Conservation (phyloP, 1,140 invertebrate species). For the Bombus superbus region DNA sequence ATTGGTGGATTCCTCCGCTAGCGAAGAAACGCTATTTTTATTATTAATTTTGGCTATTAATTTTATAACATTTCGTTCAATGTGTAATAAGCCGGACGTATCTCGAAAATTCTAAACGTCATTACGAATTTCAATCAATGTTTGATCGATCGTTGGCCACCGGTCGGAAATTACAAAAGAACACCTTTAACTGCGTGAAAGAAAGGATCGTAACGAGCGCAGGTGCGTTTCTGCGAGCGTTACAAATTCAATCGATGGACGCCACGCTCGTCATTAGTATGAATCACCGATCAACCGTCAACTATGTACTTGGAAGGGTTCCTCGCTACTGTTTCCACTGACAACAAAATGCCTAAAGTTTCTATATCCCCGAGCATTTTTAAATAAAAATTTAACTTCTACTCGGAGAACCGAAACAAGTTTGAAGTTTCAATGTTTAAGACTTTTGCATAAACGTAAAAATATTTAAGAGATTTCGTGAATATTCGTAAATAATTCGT, state of each 20-base stretch:
- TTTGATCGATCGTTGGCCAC: not conserved
- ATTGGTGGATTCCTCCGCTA: not conserved
- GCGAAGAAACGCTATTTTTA: not conserved
- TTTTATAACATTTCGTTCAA: not conserved
- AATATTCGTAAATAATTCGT: too few relatives aligned
- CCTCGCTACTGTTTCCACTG: not conserved
- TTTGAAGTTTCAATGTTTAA: too few relatives aligned
- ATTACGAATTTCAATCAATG: slow-evolving; percentile 2
- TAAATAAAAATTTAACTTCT: not conserved
- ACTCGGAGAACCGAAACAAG: too few relatives aligned
- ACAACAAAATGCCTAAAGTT: not conserved
- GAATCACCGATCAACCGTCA: slow-evolving; percentile 74
- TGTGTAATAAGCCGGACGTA: not conserved
- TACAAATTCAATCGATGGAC: slow-evolving; percentile 56
- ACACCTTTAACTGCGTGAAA: slow-evolving; percentile 1
- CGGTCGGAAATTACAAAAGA: not conserved
- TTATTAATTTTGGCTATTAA: not conserved
- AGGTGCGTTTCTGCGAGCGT: slow-evolving; percentile 58
- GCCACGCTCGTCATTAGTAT: slow-evolving; percentile 53
- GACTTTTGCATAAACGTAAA: too few relatives aligned
- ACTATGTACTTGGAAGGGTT: slow-evolving; percentile 44
- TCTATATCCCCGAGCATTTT: not conserved
- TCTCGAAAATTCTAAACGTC: not conserved
- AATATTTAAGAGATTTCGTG: too few relatives aligned
- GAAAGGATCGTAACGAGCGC: slow-evolving; percentile 34